Evolutionary conservation across 1,140 invertebrate genomes (phyloP), one percentile per base, ranked within the genome.

Genomic region (Bombus confusus): DNA sequence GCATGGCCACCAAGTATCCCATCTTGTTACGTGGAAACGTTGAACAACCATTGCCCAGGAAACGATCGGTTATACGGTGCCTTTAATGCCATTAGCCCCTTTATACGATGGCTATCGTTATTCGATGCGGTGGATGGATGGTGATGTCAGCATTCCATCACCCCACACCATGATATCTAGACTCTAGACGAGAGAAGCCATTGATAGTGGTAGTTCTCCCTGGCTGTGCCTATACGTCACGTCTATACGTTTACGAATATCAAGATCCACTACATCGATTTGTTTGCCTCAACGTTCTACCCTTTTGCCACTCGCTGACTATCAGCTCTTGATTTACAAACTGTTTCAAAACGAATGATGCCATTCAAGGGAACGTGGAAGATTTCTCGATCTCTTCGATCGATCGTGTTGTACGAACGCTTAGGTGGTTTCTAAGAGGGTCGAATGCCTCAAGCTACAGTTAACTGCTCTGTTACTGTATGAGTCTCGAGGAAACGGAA

Each of bases 61-160:
- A 88, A 86, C 81, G 74, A 57, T 64, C 39, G 68, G 85, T 80
- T 88, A 77, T 86, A 76, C 73, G 80, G 79, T 69, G 74, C 85
- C 87, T 90, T 89, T 87, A 89, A 87, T 89, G 86, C 78, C 87
- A 88, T 90, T 88, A 88, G 64, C 52, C 78, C 85, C 85, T 90
- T 90, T 77, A 85, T 88, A 81, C 84, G 87, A 90, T 90, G 74
- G 80, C 41, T 80, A 86, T 90, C 87, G 85, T 87, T 87, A 83
- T 66, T 86, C 89, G 89, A 90, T 87, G 85, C 87, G 76, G 69
- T 89, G 80, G 89, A 88, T 90, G 85, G 87, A 88, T 90, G 87
- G 85, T 83, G 87, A 87, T 88, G 89, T 87, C 89, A 90, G 79
- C 85, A 84, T 88, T 90, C 89, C 82, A 90, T 90, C 89, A 89